Evolutionary conservation across 1,140 invertebrate genomes (phyloP).

Genomic region (Drosophila micromelanica): DNA sequence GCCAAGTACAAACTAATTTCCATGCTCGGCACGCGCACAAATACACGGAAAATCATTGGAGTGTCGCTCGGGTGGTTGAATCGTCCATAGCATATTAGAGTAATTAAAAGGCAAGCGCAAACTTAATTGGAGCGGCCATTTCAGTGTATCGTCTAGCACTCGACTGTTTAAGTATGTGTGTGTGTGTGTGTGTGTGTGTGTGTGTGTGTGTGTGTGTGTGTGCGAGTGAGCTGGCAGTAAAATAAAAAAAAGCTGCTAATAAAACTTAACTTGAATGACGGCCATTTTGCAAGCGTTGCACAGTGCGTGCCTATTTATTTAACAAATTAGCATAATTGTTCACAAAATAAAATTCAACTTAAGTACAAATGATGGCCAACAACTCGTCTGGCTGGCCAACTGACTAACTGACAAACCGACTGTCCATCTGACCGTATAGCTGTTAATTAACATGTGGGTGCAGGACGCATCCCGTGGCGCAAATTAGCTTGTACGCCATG

Average conservation of each 20-base stretch:
- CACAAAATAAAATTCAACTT: conserved; percentile 84
- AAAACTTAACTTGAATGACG: conserved; percentile 79
- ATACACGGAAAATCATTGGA: conserved; percentile 42
- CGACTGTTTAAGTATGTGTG: conserved; percentile 1
- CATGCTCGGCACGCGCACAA: conserved; percentile 78
- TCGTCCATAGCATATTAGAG: conserved; percentile 62
- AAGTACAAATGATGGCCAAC: conserved; percentile 78
- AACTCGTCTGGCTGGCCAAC: conserved; percentile 9
- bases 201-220: conserved; percentile 25
- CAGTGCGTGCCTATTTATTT: conserved; percentile 78
- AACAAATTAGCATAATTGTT: conserved; percentile 84
- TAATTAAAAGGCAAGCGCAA: conserved; percentile 81
- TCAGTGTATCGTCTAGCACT: not conserved
- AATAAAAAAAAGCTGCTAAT: conserved; percentile 74
- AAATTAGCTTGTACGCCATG: conserved; percentile 84
- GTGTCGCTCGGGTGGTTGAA: conserved; percentile 56
- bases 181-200: conserved; percentile 12
- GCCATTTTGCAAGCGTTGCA: conserved; percentile 58
- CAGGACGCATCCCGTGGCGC: conserved; percentile 69
- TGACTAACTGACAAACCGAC: conserved; percentile 3
- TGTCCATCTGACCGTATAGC: conserved; percentile 17
- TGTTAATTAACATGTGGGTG: conserved; percentile 82
- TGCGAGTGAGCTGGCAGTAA: conserved; percentile 62
- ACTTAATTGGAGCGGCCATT: conserved; percentile 70
- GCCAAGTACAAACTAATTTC: conserved; percentile 75